Evolutionary conservation across 2,113 vertebrate species (phyloP), one percentile per base, ranked within the genome.

Genomic region (Lota lota): DNA sequence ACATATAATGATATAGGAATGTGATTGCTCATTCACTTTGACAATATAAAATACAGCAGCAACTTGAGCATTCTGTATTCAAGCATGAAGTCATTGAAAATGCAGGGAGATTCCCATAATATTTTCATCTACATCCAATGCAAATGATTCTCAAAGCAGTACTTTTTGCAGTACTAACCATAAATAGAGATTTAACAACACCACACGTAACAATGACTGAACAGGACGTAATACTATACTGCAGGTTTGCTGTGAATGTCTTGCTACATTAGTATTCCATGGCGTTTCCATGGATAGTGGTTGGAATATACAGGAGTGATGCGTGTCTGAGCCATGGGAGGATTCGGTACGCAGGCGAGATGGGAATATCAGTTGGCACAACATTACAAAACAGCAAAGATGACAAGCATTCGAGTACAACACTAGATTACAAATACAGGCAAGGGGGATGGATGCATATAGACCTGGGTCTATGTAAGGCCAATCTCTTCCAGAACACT

Each of bases 401-500:
- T 64, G 73, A 67, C 66, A 75, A 77, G 66, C 65, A 80, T 57
- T 77, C 69, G 78, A 72, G 80, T 56, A 87, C 40, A 64, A 88
- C 76, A 74, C 40, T 47, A 47, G 40, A 11, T 11, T 10, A 47
- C 73, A 10, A 22, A 83, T 69, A 67, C 68, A 47, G 56, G 66
- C 59, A 76, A 61, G 40, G 72, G 28, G 75, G 61, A 54, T 51
- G 72, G 77, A 53, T 28, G 64, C 56, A 75, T 5, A 47, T 22
- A 76, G 73, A 72, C 76, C 12, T 21, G 61, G 64, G 61, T 79
- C 91, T 96, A 99, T 96, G 97, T 99, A 92, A 99, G 93, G 22
- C 97, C 97, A 82, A 98, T 98, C 87, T 99, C 97, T 92, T 99
- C 97, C 88, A 98, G 93, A 75, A 98, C 97, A 76, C 96, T 98